A percentile compares a stretch with the other conserved stretches of the same genome.
Conservation (phyloP, 2,888 invertebrate species). For the Apeira syringaria region DNA sequence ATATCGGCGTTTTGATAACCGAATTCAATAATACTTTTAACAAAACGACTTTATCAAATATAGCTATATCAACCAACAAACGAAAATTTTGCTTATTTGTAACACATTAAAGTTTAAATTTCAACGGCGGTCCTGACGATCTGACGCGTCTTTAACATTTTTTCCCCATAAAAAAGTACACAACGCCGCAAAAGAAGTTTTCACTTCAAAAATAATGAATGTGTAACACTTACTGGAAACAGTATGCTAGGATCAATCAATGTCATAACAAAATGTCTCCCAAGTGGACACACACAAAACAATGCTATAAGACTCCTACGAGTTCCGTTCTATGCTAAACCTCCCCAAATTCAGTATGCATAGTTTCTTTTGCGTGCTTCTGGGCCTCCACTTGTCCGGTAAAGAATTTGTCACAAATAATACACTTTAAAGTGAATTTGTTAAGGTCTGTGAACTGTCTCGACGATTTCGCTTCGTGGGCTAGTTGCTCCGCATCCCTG, state of each 20-base stretch:
- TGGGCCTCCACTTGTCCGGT: slow-evolving; percentile 93
- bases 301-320: slow-evolving; percentile 4
- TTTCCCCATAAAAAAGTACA: too few relatives aligned
- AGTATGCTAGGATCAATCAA: not conserved
- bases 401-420: slow-evolving; percentile 89
- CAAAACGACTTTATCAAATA: too few relatives aligned
- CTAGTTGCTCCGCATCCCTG: slow-evolving; percentile 92
- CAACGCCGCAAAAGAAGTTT: too few relatives aligned
- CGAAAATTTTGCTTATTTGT: too few relatives aligned
- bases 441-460: slow-evolving; percentile 95
- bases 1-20: too few relatives aligned
- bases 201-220: too few relatives aligned
- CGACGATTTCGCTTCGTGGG: slow-evolving; percentile 93
- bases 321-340: slow-evolving; percentile 71
- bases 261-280: slow-evolving; percentile 3
- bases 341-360: slow-evolving; percentile 92
- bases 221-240: too few relatives aligned
- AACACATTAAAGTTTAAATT: too few relatives aligned
- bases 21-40: too few relatives aligned
- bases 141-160: too few relatives aligned
- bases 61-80: too few relatives aligned
- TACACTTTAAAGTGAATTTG: slow-evolving; percentile 93
- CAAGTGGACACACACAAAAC: slow-evolving; percentile 34
- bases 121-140: too few relatives aligned
- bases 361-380: slow-evolving; percentile 92